Evolutionary conservation across 2,113 vertebrate species (phyloP).

Genomic region (Poecile atricapillus): DNA sequence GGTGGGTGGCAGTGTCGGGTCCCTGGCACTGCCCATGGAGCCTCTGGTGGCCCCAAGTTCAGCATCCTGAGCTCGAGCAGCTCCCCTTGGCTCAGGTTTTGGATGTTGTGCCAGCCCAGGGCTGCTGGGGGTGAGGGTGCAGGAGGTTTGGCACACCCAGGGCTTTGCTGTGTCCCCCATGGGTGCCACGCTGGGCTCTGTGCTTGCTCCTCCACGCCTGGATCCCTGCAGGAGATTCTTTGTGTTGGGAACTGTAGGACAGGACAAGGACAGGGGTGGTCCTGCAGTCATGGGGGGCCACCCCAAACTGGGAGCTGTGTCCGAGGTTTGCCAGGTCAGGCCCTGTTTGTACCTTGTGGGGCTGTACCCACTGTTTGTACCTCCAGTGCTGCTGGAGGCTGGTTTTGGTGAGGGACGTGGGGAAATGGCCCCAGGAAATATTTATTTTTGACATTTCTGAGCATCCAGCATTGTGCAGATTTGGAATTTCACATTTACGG

Average conservation of each 20-base stretch:
- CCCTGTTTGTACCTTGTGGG: accelerated
- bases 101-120: accelerated
- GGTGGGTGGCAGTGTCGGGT: accelerated
- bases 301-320: accelerated
- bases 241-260: not conserved
- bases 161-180: accelerated
- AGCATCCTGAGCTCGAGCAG: not conserved
- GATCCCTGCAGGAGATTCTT: accelerated
- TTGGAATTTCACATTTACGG: not conserved
- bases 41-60: accelerated
- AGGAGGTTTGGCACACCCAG: accelerated
- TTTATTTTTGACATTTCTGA: not conserved
- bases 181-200: accelerated
- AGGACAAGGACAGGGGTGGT: not conserved
- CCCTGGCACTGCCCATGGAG: not conserved
- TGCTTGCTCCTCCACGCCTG: accelerated
- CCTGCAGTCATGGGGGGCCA: not conserved
- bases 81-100: accelerated
- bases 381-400: accelerated
- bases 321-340: not conserved
- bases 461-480: not conserved
- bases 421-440: not conserved
- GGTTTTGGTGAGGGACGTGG: not conserved
- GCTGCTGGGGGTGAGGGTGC: accelerated
- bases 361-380: too few species aligned